Evolutionary conservation across 2,797 vertebrate genomes (phyloP), one percentile per base, ranked within the genome.

Genomic region (Enteromius fasciolatus): DNA sequence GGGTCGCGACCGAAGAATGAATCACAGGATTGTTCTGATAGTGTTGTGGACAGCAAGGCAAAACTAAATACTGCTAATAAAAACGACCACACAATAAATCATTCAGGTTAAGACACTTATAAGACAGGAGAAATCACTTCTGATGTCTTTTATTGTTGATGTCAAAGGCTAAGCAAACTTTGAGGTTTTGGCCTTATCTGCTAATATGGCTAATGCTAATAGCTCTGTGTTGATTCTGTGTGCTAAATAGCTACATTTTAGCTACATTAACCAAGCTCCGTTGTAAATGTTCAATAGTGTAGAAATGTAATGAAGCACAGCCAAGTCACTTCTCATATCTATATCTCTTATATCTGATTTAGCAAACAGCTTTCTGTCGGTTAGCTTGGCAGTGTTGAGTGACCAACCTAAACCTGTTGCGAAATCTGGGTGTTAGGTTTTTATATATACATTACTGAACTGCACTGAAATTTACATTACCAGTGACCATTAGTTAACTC

Each of bases 21-120:
- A 63, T 76, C 39, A 76, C 57, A 46, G 57, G n/a, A 76, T 76
- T 63, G 39, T 63, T 76, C 75, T 63, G 54, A 61, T 25, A 28
- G 36, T 28, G 8, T 18, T 1, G n/a, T 76, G 36, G 61, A 78
- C 28, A 64, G 41, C 7, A 33, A 61, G 76, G 41, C 11, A 50
- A 63, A 64, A 36, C 23, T 61, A 44, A 76, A 76, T 41, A 6
- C 23, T 64, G 66, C 36, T 78, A 36, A 50, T 50, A 50, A 78
- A 39, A 41, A n/a, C n/a, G 44, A 48, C 9, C 54, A 46, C 17
- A 6, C 39, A 20, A 76, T 63, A 9, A 76, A 11, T 76, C 15
- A 63, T 76, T 41, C 14, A 28, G 39, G 39, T 46, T 63, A 31
- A 17, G 54, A 61, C 74, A 18, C 39, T 76, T 76, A 3, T 3